Conservation (phyloP, 2,797 vertebrate genomes). For the Cichlasoma orientale region DNA sequence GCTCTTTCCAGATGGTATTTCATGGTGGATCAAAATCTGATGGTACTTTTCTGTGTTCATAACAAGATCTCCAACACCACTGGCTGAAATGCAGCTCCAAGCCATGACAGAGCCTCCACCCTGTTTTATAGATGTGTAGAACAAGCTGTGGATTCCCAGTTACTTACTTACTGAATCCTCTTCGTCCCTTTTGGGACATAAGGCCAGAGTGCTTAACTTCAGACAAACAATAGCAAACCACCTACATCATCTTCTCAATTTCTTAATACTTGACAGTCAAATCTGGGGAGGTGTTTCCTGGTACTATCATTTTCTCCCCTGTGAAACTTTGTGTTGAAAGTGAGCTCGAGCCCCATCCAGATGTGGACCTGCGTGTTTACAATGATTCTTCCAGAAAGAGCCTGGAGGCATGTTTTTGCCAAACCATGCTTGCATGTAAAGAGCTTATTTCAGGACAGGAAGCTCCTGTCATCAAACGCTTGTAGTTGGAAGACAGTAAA, state of each 20-base stretch:
- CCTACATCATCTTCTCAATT: too few relatives aligned
- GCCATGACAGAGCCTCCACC: neutral
- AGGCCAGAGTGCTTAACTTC: too few relatives aligned
- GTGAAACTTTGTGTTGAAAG: too few relatives aligned
- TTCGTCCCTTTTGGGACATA: too few relatives aligned
- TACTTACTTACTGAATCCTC: too few relatives aligned
- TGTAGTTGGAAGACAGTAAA: neutral
- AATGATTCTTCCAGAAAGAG: slow-evolving; percentile 14
- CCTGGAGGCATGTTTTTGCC: slow-evolving; percentile 2
- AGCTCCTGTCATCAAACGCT: slow-evolving; percentile 5
- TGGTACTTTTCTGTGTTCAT: neutral
- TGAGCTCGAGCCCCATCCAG: neutral
- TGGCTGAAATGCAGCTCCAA: neutral
- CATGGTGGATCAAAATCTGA: neutral
- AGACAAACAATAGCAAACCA: too few relatives aligned
- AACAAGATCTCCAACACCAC: neutral
- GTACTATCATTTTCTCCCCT: too few relatives aligned
- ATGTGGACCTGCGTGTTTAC: neutral
- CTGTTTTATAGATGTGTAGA: neutral
- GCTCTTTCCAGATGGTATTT: neutral
- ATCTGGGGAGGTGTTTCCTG: too few relatives aligned
- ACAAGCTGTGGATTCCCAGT: too few relatives aligned
- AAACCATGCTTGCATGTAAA: neutral
- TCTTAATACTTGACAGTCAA: too few relatives aligned
- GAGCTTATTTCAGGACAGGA: slow-evolving; percentile 31